Evolutionary conservation across 35 echinoderm and acorn worm genomes (phyloP).

Genomic region (Chiridota heheva): DNA sequence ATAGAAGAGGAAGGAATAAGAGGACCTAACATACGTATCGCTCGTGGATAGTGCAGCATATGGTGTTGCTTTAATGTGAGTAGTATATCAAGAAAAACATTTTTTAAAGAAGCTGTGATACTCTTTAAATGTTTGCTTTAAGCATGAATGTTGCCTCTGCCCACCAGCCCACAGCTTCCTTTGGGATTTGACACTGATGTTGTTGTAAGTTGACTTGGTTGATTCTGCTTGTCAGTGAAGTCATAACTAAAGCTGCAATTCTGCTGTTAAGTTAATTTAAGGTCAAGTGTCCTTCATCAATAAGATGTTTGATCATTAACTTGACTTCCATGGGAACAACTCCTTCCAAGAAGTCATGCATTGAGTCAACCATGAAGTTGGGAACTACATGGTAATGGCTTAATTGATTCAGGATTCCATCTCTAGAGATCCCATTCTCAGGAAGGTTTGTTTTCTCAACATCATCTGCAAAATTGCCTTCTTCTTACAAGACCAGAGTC

Average conservation of each 20-base stretch:
- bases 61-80: too few relatives aligned
- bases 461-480: slow-evolving; percentile 25
- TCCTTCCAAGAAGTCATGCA: slow-evolving; percentile 76
- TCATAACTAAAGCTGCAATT: slow-evolving; percentile 48
- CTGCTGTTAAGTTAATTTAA: slow-evolving; percentile 61
- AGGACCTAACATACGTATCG: too few relatives aligned
- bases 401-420: slow-evolving; percentile 30
- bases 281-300: slow-evolving; percentile 27
- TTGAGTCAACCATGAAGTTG: slow-evolving; percentile 40
- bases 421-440: slow-evolving; percentile 27
- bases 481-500: too few relatives aligned
- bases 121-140: too few relatives aligned
- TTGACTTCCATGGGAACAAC: slow-evolving; percentile 62
- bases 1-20: too few relatives aligned
- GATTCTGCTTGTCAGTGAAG: slow-evolving; percentile 36
- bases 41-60: too few relatives aligned
- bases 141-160: too few relatives aligned
- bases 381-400: slow-evolving; percentile 48
- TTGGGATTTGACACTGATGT: slow-evolving; percentile 19
- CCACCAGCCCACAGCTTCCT: slow-evolving; percentile 50
- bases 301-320: slow-evolving; percentile 35
- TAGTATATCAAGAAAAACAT: too few relatives aligned
- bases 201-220: slow-evolving; percentile 13
- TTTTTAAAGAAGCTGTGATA: too few relatives aligned
- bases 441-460: slow-evolving; percentile 7